Evolutionary conservation across 2,888 invertebrate species (phyloP).

Genomic region (Phengaris arion): DNA sequence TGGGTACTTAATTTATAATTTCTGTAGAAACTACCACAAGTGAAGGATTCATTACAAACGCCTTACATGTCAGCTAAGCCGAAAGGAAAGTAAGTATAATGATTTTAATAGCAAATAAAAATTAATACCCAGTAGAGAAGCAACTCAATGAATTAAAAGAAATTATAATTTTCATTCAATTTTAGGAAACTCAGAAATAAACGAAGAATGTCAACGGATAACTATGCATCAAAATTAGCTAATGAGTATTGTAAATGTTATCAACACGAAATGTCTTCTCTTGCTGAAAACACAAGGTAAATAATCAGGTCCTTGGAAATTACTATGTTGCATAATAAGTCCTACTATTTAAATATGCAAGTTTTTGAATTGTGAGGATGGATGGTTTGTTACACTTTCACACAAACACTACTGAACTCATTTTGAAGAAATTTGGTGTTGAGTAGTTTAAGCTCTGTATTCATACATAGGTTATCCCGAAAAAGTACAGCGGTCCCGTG

Average conservation of each 20-base stretch:
- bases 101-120: background rate
- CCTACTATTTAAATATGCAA: too few relatives aligned
- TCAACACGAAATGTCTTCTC: conserved; percentile 53
- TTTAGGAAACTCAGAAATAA: conserved; percentile 56
- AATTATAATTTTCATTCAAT: background rate
- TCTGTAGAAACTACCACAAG: background rate
- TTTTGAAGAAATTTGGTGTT: too few relatives aligned
- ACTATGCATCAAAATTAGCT: conserved; percentile 55
- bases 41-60: conserved; percentile 44
- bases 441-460: too few relatives aligned
- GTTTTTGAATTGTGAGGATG: too few relatives aligned
- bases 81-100: conserved; percentile 61
- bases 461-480: too few relatives aligned
- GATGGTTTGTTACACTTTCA: too few relatives aligned
- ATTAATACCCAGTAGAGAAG: background rate
- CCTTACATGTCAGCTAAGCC: conserved; percentile 65
- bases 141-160: background rate
- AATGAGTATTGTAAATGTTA: conserved; percentile 50
- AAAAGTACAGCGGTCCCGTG: too few relatives aligned
- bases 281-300: conserved; percentile 63
- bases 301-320: background rate
- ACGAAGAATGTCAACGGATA: conserved; percentile 53
- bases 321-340: background rate
- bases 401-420: too few relatives aligned
- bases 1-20: background rate